Evolutionary conservation across 2,888 invertebrate genomes (phyloP).

Genomic region (Agonopterix subpropinquella): DNA sequence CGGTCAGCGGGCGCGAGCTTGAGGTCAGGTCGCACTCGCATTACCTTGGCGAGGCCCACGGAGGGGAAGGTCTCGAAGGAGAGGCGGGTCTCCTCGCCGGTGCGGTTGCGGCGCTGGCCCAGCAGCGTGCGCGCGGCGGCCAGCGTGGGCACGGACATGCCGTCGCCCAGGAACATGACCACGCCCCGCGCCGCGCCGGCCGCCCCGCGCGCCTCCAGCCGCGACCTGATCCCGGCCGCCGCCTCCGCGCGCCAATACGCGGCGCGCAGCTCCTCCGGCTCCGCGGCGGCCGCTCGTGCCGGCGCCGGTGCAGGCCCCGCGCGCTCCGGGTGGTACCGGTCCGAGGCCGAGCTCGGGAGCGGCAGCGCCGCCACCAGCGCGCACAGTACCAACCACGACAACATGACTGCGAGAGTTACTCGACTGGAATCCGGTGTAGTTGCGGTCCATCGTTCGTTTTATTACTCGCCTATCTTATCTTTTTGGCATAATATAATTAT

Average conservation of each 20-base stretch:
- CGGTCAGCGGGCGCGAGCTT: too few relatives aligned
- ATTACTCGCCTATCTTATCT: too few relatives aligned
- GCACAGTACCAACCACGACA: conserved; percentile 23
- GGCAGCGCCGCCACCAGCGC: conserved; percentile 72
- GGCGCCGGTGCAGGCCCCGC: conserved; percentile 75
- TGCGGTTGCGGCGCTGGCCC: conserved; percentile 64
- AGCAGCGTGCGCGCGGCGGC: conserved; percentile 76
- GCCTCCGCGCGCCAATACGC: conserved; percentile 71
- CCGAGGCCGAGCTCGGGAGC: conserved; percentile 70
- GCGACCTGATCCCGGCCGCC: conserved; percentile 81
- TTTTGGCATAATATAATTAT: too few relatives aligned
- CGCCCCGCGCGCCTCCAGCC: conserved; percentile 57
- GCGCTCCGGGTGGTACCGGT: conserved; percentile 58
- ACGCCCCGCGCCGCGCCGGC: conserved; percentile 70
- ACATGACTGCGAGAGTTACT: too few relatives aligned
- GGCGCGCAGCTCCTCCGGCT: conserved; percentile 1
- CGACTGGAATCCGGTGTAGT: too few relatives aligned
- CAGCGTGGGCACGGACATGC: conserved; percentile 82
- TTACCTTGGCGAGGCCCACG: conserved; percentile 49
- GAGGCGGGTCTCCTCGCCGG: conserved; percentile 76
- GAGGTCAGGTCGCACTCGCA: neutral
- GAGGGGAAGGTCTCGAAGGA: conserved; percentile 78
- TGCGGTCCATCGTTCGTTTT: too few relatives aligned
- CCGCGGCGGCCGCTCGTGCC: neutral
- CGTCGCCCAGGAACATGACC: conserved; percentile 83